Base-by-base conservation (phyloP, 1,140 invertebrate species). In the Delia radicum region DNA sequence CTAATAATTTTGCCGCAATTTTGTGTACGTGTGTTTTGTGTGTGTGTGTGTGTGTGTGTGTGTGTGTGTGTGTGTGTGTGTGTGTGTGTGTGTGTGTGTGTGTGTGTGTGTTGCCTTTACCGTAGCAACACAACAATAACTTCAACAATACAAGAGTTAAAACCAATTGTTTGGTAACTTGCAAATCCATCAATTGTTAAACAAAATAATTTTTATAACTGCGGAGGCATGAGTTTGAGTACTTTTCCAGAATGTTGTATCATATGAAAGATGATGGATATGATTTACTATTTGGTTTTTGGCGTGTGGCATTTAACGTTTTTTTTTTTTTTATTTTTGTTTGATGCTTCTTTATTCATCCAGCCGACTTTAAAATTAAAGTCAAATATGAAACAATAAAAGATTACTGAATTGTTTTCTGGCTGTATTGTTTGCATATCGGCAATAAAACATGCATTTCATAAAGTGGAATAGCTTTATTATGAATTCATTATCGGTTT, bases 341-440 rank as follows among this genome's bases (percentile, higher is more conserved):
- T 37, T 63, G 3, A 12, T 27, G 62, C 12, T 8, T 37, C 33
- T 3, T 37, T 37, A 10, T 24, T 10, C 18, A n/a, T 10, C 3
- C 55, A 27, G 10, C 5, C 62, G 62, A 31, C 65, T 69, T 69
- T 69, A 69, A 69, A 69, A 69, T 69, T 33, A 69, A 69, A 69
- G 65, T 69, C 65, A 69, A 69, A 69, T 21, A 24, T 33, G 65
- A 69, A 69, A 69, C 65, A 69, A 69, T 69, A 69, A 69, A 37
- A 69, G 65, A 69, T 69, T 69, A 69, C 21, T 33, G 65, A 21
- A 69, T 69, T n/a, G n/a, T n/a, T n/a, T n/a, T n/a, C n/a, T n/a
- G n/a, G n/a, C n/a, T n/a, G n/a, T n/a, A n/a, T n/a, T 69, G 65
- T 37, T 55, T 55, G 48, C 48, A 55, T 55, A 55, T 55, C 48